Base-by-base conservation (phyloP, 2,113 vertebrate genomes). In the Pterocles gutturalis region DNA sequence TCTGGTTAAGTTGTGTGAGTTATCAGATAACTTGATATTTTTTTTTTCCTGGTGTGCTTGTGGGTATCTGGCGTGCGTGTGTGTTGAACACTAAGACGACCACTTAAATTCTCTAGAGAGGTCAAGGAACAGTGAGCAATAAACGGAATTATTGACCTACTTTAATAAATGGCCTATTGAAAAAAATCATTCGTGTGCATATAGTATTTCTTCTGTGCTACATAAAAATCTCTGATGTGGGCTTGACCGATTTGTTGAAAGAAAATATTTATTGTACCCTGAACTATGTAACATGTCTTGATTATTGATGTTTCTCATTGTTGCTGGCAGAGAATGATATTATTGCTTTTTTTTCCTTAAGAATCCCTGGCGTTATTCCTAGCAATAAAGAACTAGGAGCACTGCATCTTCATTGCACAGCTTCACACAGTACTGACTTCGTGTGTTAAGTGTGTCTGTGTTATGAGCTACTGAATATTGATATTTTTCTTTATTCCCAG, bases 121-220 rank as follows among this genome's bases (percentile, higher is more conserved):
- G 34, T 1, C 79, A 80, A 92, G 86, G 57, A 88, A 36, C 69
- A 73, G 38, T 41, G 28, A 75, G 24, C 60, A 80, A 45, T 60
- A 79, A 91, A 65, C 77, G 9, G 17, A 5, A 25, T 77, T 90
- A 76, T 57, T 90, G 83, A 89, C 65, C 62, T 45, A 36, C 73
- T 96, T 96, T 62, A 93, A 90, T 88, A 78, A 91, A 94, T 80
- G 80, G 31, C 29, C 67, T 67, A 20, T 54, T 93, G 57, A 89
- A 91, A 83, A 43, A 49, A 90, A 91, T 87, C 38, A 67, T 82
- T 91, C 89, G 21, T 82, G 48, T 49, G 17, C 6, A 5, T 54
- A 72, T 53, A 41, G 13, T 46, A 78, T 81, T 87, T 73, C 3
- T 70, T 83, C 41, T 46, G 26, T 34, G 38, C 38, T 82, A 16